phyloP scores from a whole-genome alignment of 2,113 vertebrate species.

The Seriola aureovittata region DNA sequence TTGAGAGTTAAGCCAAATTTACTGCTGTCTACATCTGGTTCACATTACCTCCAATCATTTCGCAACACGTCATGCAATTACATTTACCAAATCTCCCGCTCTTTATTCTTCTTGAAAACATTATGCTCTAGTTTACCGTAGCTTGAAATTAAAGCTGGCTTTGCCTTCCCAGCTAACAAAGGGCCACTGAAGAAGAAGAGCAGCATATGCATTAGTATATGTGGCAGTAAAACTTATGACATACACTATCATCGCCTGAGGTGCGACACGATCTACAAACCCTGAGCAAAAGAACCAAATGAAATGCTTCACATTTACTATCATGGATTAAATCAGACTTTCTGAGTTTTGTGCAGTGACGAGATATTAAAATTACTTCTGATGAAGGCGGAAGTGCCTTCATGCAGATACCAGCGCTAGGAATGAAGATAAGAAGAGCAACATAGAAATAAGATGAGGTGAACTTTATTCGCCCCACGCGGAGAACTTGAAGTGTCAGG shows the following conservation, averaged over 20 bases:
- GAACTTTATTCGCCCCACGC: not conserved
- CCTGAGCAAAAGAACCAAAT: conserved; percentile 27
- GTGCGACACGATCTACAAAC: conserved; percentile 18
- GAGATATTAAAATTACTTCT: not conserved
- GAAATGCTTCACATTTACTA: not conserved
- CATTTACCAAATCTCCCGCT: conserved; percentile 7
- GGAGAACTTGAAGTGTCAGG: not conserved
- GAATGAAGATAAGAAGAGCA: not conserved
- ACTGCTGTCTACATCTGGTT: conserved; percentile 54
- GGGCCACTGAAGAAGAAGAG: not conserved
- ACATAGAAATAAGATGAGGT: no score
- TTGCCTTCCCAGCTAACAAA: conserved; percentile 11
- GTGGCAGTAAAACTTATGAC: conserved; percentile 14
- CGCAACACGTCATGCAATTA: conserved; percentile 46
- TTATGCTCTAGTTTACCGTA: not conserved
- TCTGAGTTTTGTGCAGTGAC: not conserved
- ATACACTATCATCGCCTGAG: not conserved
- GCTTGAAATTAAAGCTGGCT: conserved; percentile 1
- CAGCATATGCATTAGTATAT: not conserved
- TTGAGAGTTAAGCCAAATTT: conserved; percentile 13
- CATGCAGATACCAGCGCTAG: not conserved
- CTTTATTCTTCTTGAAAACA: conserved; percentile 24
- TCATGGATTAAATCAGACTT: not conserved
- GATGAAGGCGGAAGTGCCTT: not conserved
- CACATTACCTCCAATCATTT: conserved; percentile 35